A percentile compares a stretch with the other conserved stretches of the same genome.
Evolutionary conservation across 2,888 invertebrate species (phyloP).

Genomic region (Onchidella celtica): DNA sequence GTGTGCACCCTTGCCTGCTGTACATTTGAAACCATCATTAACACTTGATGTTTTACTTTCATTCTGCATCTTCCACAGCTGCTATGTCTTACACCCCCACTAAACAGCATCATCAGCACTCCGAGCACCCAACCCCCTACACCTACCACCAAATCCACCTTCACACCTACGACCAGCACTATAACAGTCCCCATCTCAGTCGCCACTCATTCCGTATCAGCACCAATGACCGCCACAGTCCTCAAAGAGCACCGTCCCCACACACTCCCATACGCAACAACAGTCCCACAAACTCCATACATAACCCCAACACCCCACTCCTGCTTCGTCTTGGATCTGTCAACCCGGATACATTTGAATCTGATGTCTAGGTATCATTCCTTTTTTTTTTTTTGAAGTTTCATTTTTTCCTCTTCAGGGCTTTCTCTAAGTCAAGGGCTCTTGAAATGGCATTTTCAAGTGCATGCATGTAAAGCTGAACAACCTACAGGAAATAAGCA

Average conservation of each 20-base stretch:
- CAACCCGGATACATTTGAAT: constrained; percentile 66
- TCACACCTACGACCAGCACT: not conserved
- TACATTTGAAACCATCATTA: no score
- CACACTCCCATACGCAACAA: no score
- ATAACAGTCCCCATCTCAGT: not conserved
- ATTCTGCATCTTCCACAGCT: not conserved
- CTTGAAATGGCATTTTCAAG: no score
- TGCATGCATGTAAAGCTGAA: no score
- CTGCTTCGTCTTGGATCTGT: constrained; percentile 55
- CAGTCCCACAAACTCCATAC: not conserved
- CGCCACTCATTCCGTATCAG: not conserved
- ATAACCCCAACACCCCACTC: constrained; percentile 45
- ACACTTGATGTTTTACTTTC: no score
- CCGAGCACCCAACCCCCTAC: not conserved
- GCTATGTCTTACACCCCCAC: not conserved
- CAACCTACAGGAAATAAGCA: no score
- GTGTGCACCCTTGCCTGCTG: no score
- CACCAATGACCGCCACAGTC: not conserved
- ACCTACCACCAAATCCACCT: not conserved
- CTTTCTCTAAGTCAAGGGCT: no score
- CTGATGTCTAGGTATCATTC: constrained; percentile 67
- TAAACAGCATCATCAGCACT: not conserved
- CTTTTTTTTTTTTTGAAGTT: not conserved
- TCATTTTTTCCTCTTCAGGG: no score
- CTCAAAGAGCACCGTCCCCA: not conserved